These are phyloP conservation scores for Apamea anceps DNA, from an alignment of 2,888 invertebrate genomes.

Conservation along the genomic window DNA sequence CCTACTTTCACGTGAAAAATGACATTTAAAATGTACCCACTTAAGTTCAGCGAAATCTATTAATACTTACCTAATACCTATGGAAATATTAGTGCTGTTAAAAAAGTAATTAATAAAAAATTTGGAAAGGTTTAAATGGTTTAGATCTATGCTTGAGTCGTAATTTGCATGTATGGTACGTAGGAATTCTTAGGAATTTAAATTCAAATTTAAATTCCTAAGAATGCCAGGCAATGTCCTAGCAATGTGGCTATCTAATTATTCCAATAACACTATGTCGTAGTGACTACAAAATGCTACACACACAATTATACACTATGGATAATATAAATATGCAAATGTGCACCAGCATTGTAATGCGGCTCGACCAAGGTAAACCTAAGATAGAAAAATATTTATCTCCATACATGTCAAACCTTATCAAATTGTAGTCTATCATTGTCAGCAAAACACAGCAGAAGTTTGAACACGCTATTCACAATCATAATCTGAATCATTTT, in stretches of 20 bases:
- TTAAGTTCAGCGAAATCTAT: conserved; percentile 30
- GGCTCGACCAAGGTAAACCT: background rate
- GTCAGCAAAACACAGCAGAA: background rate
- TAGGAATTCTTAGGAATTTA: background rate
- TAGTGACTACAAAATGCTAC: background rate
- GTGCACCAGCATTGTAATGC: background rate
- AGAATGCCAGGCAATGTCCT: conserved; percentile 14
- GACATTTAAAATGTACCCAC: conserved; percentile 57
- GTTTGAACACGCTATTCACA: background rate
- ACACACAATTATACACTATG: background rate
- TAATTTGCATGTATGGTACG: background rate
- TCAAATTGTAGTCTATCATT: background rate
- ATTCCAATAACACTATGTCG: background rate
- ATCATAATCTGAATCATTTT: background rate
- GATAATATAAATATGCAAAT: background rate
- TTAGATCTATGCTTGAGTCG: background rate
- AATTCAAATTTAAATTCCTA: background rate
- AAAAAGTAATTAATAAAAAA: background rate
- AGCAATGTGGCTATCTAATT: conserved; percentile 6
- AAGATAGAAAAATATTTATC: background rate
- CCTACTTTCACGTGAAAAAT: conserved; percentile 66
- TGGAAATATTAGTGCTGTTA: background rate
- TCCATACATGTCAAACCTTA: background rate
- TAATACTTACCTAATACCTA: background rate
- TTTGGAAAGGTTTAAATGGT: background rate